Evolutionary conservation across 2,113 vertebrate species (phyloP).

Genomic region (Rhinoderma darwinii): DNA sequence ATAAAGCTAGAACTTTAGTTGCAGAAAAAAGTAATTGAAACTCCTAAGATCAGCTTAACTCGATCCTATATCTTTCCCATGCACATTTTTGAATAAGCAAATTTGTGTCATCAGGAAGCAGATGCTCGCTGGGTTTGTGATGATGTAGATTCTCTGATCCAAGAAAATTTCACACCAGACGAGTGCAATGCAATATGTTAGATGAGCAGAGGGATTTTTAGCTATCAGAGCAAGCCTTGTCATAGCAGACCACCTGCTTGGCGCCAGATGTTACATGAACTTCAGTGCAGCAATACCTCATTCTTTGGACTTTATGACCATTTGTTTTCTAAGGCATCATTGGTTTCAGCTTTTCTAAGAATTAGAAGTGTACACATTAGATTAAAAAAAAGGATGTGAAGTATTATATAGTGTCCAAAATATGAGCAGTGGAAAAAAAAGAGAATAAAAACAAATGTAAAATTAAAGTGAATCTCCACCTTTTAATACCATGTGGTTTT

Average conservation of each 20-base stretch:
- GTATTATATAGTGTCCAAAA: too few species aligned
- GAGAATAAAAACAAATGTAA: too few species aligned
- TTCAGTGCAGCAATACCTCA: not conserved
- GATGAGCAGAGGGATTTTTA: conserved; percentile 58
- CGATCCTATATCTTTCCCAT: not conserved
- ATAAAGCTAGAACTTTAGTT: conserved; percentile 21
- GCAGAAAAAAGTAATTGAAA: conserved; percentile 21
- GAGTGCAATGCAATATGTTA: conserved; percentile 56
- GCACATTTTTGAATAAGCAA: conserved; percentile 52
- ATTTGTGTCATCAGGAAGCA: conserved; percentile 43
- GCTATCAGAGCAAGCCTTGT: conserved; percentile 52
- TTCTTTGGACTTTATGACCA: not conserved
- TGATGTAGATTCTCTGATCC: conserved; percentile 57
- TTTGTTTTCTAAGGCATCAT: too few species aligned
- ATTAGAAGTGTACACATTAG: not conserved
- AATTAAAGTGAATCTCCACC: too few species aligned
- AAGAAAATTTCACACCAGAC: conserved; percentile 54
- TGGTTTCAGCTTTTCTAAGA: not conserved
- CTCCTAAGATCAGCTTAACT: conserved; percentile 26
- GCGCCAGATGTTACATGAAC: conserved; percentile 44
- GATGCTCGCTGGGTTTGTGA: conserved; percentile 56
- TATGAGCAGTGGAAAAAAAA: too few species aligned
- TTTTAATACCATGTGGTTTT: too few species aligned
- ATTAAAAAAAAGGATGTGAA: not conserved
- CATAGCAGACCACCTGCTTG: conserved; percentile 52